Evolutionary conservation across 2,888 invertebrate genomes (phyloP).

Genomic region (Malthinus flaveolus): DNA sequence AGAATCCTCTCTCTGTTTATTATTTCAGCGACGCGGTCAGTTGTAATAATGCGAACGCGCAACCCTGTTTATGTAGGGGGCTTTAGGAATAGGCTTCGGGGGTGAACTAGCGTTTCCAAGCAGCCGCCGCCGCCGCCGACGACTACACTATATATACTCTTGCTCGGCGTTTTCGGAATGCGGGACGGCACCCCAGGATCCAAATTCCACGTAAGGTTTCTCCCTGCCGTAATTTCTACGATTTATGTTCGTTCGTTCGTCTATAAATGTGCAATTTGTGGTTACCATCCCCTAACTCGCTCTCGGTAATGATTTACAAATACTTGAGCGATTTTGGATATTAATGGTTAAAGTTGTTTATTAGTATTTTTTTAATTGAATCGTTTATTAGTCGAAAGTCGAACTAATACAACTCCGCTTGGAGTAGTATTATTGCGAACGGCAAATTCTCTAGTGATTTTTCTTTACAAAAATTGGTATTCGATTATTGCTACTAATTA

Average conservation of each 20-base stretch:
- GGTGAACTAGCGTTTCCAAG: slow-evolving; percentile 15
- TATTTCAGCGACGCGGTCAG: slow-evolving; percentile 39
- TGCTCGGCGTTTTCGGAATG: slow-evolving; percentile 18
- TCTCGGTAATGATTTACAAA: slow-evolving; percentile 37
- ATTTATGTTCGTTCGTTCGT: slow-evolving; percentile 30
- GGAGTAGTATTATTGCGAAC: too few relatives aligned
- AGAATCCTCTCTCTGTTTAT: slow-evolving; percentile 36
- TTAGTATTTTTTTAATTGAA: slow-evolving; percentile 1
- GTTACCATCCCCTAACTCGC: slow-evolving; percentile 19
- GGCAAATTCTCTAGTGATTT: too few relatives aligned
- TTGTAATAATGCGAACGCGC: slow-evolving; percentile 34
- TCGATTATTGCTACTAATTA: too few relatives aligned
- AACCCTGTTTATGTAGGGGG: slow-evolving; percentile 30
- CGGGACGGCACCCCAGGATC: slow-evolving; percentile 19
- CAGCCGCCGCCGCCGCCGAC: slow-evolving; percentile 3
- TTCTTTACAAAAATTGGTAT: too few relatives aligned
- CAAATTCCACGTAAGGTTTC: slow-evolving; percentile 28
- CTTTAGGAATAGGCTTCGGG: slow-evolving; percentile 18
- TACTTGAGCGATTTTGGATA: slow-evolving; percentile 31
- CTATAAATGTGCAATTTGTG: slow-evolving; percentile 31
- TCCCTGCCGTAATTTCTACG: slow-evolving; percentile 26
- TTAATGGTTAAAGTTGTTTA: slow-evolving; percentile 23
- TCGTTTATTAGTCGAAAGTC: not conserved
- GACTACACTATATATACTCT: too few relatives aligned
- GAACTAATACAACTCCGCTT: too few relatives aligned